Conservation (phyloP, 2,888 invertebrate species). For the Panzeria rudis region DNA sequence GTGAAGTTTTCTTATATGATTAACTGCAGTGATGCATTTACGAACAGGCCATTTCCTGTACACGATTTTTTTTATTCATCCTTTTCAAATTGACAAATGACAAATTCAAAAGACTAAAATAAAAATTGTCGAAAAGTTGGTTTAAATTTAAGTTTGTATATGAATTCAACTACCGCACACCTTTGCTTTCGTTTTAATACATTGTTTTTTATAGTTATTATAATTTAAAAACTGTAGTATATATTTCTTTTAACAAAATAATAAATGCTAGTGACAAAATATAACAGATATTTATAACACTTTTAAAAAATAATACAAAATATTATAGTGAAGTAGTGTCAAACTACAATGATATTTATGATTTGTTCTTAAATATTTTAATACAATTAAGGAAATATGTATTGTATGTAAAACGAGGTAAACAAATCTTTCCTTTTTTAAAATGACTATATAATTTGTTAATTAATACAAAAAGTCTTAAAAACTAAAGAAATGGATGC, state of each 20-base stretch:
- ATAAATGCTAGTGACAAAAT: slow-evolving; percentile 71
- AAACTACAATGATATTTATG: background rate
- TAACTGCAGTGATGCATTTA: too few relatives aligned
- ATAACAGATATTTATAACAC: slow-evolving; percentile 57
- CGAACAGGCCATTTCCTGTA: too few relatives aligned
- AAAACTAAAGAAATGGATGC: slow-evolving; percentile 50
- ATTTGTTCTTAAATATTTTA: slow-evolving; percentile 20
- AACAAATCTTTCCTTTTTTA: slow-evolving; percentile 38
- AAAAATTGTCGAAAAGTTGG: background rate
- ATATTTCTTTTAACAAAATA: slow-evolving; percentile 42
- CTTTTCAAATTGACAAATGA: background rate
- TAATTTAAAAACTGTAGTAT: slow-evolving; percentile 11
- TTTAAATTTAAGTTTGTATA: background rate
- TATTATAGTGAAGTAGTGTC: slow-evolving; percentile 1
- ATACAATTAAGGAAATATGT: slow-evolving; percentile 49
- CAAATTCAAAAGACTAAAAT: background rate
- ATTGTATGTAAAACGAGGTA: slow-evolving; percentile 36
- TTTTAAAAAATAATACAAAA: slow-evolving; percentile 20
- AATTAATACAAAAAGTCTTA: slow-evolving; percentile 57
- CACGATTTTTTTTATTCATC: too few relatives aligned
- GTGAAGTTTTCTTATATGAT: too few relatives aligned
- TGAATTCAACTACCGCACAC: background rate
- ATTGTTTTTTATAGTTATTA: slow-evolving; percentile 7
- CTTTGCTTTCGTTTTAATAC: slow-evolving; percentile 24
- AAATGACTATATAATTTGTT: slow-evolving; percentile 44